A percentile compares a stretch with the other conserved stretches of the same genome.
phyloP scores from a whole-genome alignment of 2,888 invertebrate species.

The Cecidostiba fungosa region DNA sequence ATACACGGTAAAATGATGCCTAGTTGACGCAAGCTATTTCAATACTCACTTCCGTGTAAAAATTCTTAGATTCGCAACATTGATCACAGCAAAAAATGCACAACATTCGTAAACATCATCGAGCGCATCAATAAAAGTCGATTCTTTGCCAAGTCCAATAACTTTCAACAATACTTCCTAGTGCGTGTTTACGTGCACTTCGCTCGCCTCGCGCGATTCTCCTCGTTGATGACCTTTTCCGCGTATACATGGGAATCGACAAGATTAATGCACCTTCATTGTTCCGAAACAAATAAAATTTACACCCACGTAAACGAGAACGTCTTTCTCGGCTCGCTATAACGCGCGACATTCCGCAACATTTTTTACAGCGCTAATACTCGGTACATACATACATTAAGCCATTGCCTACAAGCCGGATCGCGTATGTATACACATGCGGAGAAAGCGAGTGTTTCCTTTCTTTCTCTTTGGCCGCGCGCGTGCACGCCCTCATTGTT shows the following conservation, averaged over 20 bases:
- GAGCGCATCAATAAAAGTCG: slow-evolving; percentile 9
- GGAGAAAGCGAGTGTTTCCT: slow-evolving; percentile 45
- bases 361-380: background rate
- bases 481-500: slow-evolving; percentile 28
- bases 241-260: background rate
- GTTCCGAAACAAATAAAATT: background rate
- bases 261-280: background rate
- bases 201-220: background rate
- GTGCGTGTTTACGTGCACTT: background rate
- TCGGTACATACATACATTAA: background rate
- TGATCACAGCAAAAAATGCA: background rate
- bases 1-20: background rate
- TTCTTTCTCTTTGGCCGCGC: slow-evolving; percentile 17
- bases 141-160: background rate
- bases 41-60: background rate
- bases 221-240: background rate
- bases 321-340: background rate
- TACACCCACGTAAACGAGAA: background rate
- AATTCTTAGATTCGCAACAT: background rate
- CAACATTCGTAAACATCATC: slow-evolving; percentile 6
- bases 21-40: background rate
- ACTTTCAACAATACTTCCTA: background rate
- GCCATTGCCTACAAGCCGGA: background rate
- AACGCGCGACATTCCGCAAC: background rate
- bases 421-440: no score